Evolutionary conservation across 30 jellyfish, hydroid and myxozoan species (phyloP).

Genomic region (Turritopsis rubra): DNA sequence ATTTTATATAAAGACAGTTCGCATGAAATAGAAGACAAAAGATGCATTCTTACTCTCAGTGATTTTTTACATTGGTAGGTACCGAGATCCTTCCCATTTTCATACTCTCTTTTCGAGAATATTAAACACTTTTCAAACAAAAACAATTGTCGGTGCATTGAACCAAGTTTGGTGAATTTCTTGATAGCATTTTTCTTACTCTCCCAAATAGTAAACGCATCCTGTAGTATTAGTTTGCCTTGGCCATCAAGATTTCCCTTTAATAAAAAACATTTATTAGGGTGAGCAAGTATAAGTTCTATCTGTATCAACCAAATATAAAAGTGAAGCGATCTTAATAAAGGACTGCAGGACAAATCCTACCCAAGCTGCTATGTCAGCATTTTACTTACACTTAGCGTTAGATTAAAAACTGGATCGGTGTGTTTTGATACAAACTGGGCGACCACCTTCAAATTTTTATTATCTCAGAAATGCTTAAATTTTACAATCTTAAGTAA

Average conservation of each 20-base stretch:
- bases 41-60: slow-evolving; percentile 56
- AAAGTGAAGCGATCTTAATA: no score
- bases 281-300: neutral
- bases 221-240: slow-evolving; percentile 73
- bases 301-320: no score
- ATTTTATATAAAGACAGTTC: no score
- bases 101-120: slow-evolving; percentile 60
- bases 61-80: slow-evolving; percentile 64
- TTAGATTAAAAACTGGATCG: no score
- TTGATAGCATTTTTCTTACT: slow-evolving; percentile 59
- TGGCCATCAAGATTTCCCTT: slow-evolving; percentile 43
- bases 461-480: no score
- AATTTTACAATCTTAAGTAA: no score
- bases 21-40: no score
- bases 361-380: no score
- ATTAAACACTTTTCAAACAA: slow-evolving; percentile 61
- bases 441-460: no score
- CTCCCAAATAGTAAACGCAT: slow-evolving; percentile 84
- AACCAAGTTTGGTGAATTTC: slow-evolving; percentile 59
- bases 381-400: neutral
- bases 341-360: no score
- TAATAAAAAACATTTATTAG: neutral
- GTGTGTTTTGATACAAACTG: no score
- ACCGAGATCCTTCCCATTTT: slow-evolving; percentile 48
- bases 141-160: slow-evolving; percentile 72